Base-by-base conservation (phyloP, 2,113 vertebrate species). In the Connochaetes taurinus region DNA sequence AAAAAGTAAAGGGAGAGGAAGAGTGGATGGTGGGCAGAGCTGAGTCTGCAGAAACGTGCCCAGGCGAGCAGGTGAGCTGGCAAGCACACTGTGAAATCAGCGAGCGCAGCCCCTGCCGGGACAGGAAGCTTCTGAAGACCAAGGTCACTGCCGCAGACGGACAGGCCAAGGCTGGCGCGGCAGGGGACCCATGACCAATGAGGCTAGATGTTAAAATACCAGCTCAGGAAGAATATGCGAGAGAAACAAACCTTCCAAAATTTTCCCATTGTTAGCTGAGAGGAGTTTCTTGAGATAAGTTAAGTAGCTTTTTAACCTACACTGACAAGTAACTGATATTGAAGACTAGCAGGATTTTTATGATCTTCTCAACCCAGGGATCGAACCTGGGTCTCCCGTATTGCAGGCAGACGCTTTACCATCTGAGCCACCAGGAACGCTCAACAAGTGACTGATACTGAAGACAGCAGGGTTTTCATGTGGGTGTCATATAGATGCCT, bases 21-120 rank as follows among this genome's bases (percentile, higher is more conserved):
- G 43, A 2, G 45, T 11, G 16, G 45, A 0, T 3, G 29, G 45
- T 11, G 16, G 19, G 6, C 1, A 81, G 78, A 33, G 29, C 5
- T 3, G 78, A 33, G 27, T 50, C 16, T 50, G 45, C 76, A 50
- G 76, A 33, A 19, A 33, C 8, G 4, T 3, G 45, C 76, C 45
- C 78, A 19, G 45, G 45, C 4, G 9, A 19, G 76, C 29, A 78
- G 74, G 15, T 10, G 45, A 11, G 29, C 27, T 11, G 45, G 45
- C 45, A 19, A 12, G 78, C 29, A 11, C 25, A 9, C 43, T 3
- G 25, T 9, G 43, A 7, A 17, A 17, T 2, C 14, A 47, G 76
- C 14, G 14, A 31, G 43, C 5, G 43, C 43, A 17, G 76, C 43
- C 76, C 43, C 76, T 78, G 76, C 76, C 1, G 4, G 14, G 14